phyloP scores from a whole-genome alignment of 2,888 invertebrate genomes.

The Tromatobia lineatoria region DNA sequence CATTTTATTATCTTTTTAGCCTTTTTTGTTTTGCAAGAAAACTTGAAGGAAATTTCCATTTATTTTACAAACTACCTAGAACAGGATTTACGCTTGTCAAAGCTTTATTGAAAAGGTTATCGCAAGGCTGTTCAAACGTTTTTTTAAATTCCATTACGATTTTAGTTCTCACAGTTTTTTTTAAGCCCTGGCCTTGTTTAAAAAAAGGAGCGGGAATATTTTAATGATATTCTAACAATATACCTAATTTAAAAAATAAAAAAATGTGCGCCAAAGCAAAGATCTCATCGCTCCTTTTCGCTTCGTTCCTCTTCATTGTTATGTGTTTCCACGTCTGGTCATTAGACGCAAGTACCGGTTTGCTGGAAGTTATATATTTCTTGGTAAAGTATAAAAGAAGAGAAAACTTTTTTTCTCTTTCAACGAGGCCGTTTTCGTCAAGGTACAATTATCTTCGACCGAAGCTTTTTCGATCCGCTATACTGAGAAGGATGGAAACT shows the following conservation, averaged over 20 bases:
- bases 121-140: too few relatives aligned
- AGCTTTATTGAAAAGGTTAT: neutral
- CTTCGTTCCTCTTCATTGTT: slow-evolving; percentile 6
- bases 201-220: neutral
- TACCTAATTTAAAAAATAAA: neutral
- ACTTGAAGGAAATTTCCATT: too few relatives aligned
- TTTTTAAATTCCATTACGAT: too few relatives aligned
- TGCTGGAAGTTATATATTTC: neutral
- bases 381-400: slow-evolving; percentile 2
- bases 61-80: too few relatives aligned
- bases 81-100: neutral
- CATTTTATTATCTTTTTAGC: too few relatives aligned
- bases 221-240: neutral
- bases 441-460: slow-evolving; percentile 60
- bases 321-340: slow-evolving; percentile 10
- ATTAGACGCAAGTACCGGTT: slow-evolving; percentile 9
- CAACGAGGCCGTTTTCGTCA: slow-evolving; percentile 43
- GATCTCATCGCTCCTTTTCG: neutral
- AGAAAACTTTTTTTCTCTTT: slow-evolving; percentile 40
- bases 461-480: slow-evolving; percentile 30
- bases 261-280: neutral
- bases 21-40: too few relatives aligned
- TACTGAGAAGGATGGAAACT: slow-evolving; percentile 38
- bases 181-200: neutral
- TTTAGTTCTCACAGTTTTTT: too few relatives aligned